phyloP scores from a whole-genome alignment of 2,888 invertebrate genomes.

The Pterobdella sp. region DNA sequence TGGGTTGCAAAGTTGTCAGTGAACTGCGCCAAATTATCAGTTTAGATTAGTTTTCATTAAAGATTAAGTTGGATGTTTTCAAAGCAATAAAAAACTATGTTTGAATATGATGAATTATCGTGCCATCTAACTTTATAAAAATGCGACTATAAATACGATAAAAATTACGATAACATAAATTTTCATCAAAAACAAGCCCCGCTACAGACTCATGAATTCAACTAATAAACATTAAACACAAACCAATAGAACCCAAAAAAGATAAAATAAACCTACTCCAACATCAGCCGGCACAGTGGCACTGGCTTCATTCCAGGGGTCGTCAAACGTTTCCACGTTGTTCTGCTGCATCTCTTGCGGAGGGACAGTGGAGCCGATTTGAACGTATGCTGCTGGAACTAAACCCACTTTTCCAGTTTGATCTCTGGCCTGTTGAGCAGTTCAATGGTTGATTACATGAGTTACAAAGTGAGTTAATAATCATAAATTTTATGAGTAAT shows the following conservation, averaged over 20 bases:
- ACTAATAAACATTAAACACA: too few species aligned
- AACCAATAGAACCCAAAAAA: neutral
- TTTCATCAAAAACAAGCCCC: neutral
- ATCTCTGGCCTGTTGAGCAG: constrained; percentile 9
- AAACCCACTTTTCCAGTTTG: constrained; percentile 1
- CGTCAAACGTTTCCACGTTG: neutral
- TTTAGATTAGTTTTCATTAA: too few species aligned
- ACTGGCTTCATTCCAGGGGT: neutral
- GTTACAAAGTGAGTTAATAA: neutral
- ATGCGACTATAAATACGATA: neutral
- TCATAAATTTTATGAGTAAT: neutral
- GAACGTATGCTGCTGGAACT: constrained; percentile 18
- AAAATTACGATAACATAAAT: neutral
- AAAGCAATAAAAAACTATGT: too few species aligned
- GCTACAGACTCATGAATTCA: too few species aligned
- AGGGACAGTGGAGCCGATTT: constrained; percentile 13
- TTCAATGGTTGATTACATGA: neutral
- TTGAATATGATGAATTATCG: too few species aligned
- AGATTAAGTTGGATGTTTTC: too few species aligned
- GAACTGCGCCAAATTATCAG: neutral
- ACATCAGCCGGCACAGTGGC: neutral
- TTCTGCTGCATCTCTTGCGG: neutral
- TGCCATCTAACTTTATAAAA: too few species aligned
- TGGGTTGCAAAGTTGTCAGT: constrained; percentile 8
- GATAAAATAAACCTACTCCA: neutral